Percentiles rank a stretch among this genome's conserved stretches.
These are phyloP conservation scores for Callosobruchus maculatus DNA, from an alignment of 2,888 invertebrate genomes.

Conservation along the genomic window DNA sequence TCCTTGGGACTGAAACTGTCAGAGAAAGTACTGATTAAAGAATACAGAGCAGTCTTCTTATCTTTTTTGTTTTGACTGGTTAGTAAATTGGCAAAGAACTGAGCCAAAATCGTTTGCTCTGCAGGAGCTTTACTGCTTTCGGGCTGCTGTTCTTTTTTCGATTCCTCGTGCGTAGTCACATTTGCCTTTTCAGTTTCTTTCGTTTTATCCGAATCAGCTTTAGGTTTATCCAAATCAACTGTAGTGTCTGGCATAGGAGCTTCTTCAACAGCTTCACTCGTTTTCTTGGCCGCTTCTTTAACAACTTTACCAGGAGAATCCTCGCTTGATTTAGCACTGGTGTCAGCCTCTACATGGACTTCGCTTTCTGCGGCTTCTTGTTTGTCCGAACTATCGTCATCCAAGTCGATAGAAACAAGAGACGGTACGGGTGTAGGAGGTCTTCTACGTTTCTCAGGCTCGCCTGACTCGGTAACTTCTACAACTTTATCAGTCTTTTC, in stretches of 20 bases:
- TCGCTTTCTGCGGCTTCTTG: slow-evolving; percentile 9
- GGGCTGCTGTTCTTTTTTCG: background rate
- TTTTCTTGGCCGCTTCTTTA: background rate
- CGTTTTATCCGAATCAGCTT: slow-evolving; percentile 1
- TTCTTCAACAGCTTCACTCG: background rate
- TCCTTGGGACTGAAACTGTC: slow-evolving; percentile 37
- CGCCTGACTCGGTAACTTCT: background rate
- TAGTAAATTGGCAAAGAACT: slow-evolving; percentile 36
- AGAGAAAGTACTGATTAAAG: slow-evolving; percentile 35
- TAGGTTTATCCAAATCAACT: background rate
- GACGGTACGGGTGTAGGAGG: background rate
- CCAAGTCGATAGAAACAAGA: slow-evolving; percentile 1
- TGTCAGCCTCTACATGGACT: background rate
- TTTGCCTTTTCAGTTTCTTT: background rate
- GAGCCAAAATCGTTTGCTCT: slow-evolving; percentile 34
- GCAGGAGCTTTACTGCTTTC: slow-evolving; percentile 17
- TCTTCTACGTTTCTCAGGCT: slow-evolving; percentile 1
- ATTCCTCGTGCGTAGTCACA: background rate
- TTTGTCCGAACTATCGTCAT: slow-evolving; percentile 17
- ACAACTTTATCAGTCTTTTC: slow-evolving; percentile 14
- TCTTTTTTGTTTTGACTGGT: slow-evolving; percentile 33
- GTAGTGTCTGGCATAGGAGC: background rate
- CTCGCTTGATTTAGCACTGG: background rate
- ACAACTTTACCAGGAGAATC: background rate
- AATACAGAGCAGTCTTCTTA: slow-evolving; percentile 32